Base-by-base conservation (phyloP, 2,888 invertebrate species). In the Diarsia mendica region DNA sequence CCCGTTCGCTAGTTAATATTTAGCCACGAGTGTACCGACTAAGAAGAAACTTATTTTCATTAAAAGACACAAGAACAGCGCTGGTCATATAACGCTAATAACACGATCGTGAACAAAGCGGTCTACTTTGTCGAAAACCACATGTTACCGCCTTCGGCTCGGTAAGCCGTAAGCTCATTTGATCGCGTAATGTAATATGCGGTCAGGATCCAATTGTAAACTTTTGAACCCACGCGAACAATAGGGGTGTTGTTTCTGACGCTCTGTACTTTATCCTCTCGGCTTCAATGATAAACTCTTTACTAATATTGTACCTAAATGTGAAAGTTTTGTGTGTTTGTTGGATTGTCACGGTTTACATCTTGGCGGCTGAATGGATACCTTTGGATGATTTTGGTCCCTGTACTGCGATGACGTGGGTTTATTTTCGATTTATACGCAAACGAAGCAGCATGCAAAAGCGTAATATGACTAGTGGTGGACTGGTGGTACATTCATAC, bases 171-270 rank as follows among this genome's bases (percentile, higher is more conserved):
- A 55, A 79, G 79, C 79, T 79, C 46, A 64, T 79, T 67, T 73
- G 80, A 79, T 79, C 58, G 67, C 58, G 67, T 67, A 73, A 79
- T 79, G 67, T 78, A 67, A 67, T 79, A 67, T 79, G 64, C 73
- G 79, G 80, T 79, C 63, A 67, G 39, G 58, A 79, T 72, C 79
- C 72, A 73, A 64, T 79, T 79, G 78, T 67, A 64, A 79, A 79
- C 78, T 79, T 79, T 67, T 79, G 64, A 79, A 51, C 55, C 67
- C 63, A 33, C 28, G 39, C 39, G 46, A 61, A 77, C 78, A 66
- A 71, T 44, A 53, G 20, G 49, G 53, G 49, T 73, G 78, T 73
- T 67, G n/a, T 58, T 73, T 49, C 67, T 48, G 46, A 64, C 58
- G 64, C 78, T 51, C 10, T 46, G 33, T 78, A 55, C 60, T 46